Evolutionary conservation across 2,888 invertebrate species (phyloP).

Genomic region (Phyllotreta cruciferae): DNA sequence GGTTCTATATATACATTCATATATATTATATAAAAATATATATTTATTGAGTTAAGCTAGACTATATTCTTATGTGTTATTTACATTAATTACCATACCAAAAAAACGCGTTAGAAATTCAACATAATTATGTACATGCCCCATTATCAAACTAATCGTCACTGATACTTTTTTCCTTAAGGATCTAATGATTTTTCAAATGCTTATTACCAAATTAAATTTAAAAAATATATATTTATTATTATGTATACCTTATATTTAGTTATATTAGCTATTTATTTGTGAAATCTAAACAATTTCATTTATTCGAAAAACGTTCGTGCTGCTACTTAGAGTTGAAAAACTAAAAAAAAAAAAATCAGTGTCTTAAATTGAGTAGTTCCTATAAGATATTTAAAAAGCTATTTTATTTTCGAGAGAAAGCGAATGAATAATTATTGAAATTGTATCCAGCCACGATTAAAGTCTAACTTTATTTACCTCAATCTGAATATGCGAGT

Average conservation of each 20-base stretch:
- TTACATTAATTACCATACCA: constrained; percentile 44
- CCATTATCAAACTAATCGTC: constrained; percentile 30
- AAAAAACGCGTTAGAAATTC: constrained; percentile 48
- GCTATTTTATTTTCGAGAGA: too few species aligned
- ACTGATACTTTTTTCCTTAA: constrained; percentile 27
- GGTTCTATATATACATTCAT: constrained; percentile 55
- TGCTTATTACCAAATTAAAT: background rate
- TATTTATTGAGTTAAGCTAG: constrained; percentile 53
- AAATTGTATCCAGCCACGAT: too few species aligned
- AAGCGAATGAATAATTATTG: too few species aligned
- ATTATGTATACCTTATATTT: background rate
- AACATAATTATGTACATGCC: constrained; percentile 46
- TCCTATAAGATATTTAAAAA: too few species aligned
- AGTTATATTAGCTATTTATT: too few species aligned
- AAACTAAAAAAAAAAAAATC: too few species aligned
- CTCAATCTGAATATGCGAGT: too few species aligned
- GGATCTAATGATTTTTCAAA: background rate
- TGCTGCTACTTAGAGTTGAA: too few species aligned
- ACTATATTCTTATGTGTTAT: constrained; percentile 54
- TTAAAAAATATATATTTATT: background rate
- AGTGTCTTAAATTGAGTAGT: too few species aligned
- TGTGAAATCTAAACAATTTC: too few species aligned
- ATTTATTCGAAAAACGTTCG: too few species aligned
- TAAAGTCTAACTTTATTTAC: too few species aligned
- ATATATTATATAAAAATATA: constrained; percentile 46